Evolutionary conservation across 2,797 vertebrate genomes (phyloP), one percentile per base, ranked within the genome.

Genomic region (Mormyrus proboscirostris): DNA sequence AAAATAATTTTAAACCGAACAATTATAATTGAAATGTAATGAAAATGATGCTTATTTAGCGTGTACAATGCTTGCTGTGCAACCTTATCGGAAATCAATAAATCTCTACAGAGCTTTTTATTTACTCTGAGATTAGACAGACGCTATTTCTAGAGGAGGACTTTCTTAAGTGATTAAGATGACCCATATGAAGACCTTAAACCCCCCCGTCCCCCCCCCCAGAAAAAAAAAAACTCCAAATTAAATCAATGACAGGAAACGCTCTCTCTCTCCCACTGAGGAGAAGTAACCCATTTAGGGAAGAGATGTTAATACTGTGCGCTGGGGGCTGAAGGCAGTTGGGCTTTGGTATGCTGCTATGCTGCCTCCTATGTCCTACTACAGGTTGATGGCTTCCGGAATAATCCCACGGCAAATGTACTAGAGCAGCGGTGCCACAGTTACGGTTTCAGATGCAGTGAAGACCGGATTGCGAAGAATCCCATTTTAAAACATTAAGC

Each of bases 171-270:
- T 29, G 29, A 90, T 88, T 62, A 90, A 88, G 76, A 90, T 86
- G 82, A 88, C 59, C 87, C 57, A 33, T 76, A 83, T 50, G 83
- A 90, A 88, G 87, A 86, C 89, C 88, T 90, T 86, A 90, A 88
- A 79, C 87, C 89, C 73, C 89, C 87, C 89, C 55, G 16, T 6
- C 41, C 41, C 41, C 41, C 41, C 41, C 29, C 29, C 29, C 29
- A 33, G 29, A 33, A 33, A 33, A 0, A 44, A 44, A 73, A 47
- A 88, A 90, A 88, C 87, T 88, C 57, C 82, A 88, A 88, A 88
- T 88, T 73, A 88, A 88, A 88, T 90, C 89, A 90, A 65, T 19
- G 83, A 88, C 89, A 90, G 89, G 89, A 90, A 88, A 69, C 57
- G 2, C 87, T 69, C 29, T 29, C 73, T 57, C 86, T 59, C 73